These are phyloP conservation scores for Rhopilema esculentum DNA, from an alignment of 30 jellyfish, hydroid and myxozoan species.

Conservation along the genomic window DNA sequence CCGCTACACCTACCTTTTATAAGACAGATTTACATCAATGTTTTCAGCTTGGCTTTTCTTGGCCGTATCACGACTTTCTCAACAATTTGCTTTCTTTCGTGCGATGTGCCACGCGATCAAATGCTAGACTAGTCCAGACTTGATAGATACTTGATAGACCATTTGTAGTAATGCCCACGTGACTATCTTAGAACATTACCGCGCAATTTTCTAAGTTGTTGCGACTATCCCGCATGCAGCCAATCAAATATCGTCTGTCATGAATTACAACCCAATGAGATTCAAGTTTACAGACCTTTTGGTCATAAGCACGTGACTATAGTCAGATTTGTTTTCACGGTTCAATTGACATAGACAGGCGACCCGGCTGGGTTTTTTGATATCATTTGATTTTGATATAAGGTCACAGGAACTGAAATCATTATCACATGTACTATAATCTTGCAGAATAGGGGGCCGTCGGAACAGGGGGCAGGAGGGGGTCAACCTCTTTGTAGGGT, in stretches of 20 bases:
- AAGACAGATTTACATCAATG: too few relatives aligned
- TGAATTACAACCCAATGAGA: not conserved
- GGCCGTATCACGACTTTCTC: too few relatives aligned
- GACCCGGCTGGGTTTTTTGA: too few relatives aligned
- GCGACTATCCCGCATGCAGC: not conserved
- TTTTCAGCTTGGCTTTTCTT: too few relatives aligned
- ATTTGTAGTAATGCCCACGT: not conserved
- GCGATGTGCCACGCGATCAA: not conserved
- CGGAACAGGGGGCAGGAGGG: too few relatives aligned
- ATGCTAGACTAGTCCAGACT: not conserved
- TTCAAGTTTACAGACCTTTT: not conserved
- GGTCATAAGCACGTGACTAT: not conserved
- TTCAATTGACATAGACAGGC: too few relatives aligned
- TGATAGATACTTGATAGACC: not conserved
- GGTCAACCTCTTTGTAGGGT: too few relatives aligned
- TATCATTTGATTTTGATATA: too few relatives aligned
- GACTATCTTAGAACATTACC: not conserved
- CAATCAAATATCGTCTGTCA: not conserved
- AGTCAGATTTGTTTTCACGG: not conserved
- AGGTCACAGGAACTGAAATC: too few relatives aligned
- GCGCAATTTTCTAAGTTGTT: not conserved
- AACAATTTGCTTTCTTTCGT: not conserved
- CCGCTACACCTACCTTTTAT: too few relatives aligned
- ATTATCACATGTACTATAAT: too few relatives aligned
- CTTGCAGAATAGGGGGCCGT: too few relatives aligned